phyloP scores from a whole-genome alignment of 1,140 invertebrate species.

The Calosoma granatense region DNA sequence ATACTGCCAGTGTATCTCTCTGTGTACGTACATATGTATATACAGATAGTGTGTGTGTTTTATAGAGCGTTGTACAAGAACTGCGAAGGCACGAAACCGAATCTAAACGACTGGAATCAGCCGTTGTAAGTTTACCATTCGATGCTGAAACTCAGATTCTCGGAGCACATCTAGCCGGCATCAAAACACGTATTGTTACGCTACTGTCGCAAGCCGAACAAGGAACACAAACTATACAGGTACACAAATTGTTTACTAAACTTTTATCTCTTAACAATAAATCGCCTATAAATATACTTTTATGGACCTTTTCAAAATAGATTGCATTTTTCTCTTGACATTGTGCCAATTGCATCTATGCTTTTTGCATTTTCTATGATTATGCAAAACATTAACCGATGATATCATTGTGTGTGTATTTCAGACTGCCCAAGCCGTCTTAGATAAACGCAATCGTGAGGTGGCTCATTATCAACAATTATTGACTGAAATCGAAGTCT shows the following conservation, averaged over 20 bases:
- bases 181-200: conserved; percentile 42
- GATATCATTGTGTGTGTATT: conserved; percentile 18
- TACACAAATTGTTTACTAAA: no score
- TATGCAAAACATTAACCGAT: no score
- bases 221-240: conserved; percentile 45
- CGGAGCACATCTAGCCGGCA: conserved; percentile 36
- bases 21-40: background rate
- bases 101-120: conserved; percentile 40
- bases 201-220: conserved; percentile 50
- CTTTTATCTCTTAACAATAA: background rate
- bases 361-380: no score
- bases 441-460: conserved; percentile 45
- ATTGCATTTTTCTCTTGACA: no score
- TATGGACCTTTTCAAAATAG: no score
- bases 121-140: conserved; percentile 37
- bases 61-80: conserved; percentile 47
- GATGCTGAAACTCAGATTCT: conserved; percentile 43
- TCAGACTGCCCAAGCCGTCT: conserved; percentile 40
- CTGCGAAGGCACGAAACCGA: conserved; percentile 46
- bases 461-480: conserved; percentile 47
- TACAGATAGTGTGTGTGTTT: conserved; percentile 20
- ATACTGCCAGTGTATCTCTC: no score
- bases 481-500: conserved; percentile 50
- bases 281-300: background rate
- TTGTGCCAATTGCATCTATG: no score